phyloP scores from a whole-genome alignment of 2,797 vertebrate genomes.

The Centroberyx gerrardi region DNA sequence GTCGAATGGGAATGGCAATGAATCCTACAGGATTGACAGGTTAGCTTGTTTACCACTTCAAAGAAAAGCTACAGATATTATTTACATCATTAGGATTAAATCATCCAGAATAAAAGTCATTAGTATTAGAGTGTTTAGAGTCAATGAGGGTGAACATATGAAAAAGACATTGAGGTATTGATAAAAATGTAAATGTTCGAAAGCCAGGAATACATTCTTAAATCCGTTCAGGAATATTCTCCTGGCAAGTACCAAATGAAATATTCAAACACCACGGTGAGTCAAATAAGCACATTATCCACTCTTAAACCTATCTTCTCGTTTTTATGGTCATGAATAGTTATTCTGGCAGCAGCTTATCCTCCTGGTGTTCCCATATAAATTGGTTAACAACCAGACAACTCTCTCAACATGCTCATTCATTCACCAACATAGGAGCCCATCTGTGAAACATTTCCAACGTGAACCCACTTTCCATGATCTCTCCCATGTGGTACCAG shows the following conservation, averaged over 20 bases:
- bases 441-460: constrained; percentile 74
- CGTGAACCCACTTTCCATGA: constrained; percentile 61
- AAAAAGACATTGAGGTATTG: neutral
- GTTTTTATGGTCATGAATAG: constrained; percentile 21
- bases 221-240: neutral
- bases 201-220: too few relatives aligned
- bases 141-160: neutral
- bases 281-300: constrained; percentile 5
- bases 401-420: constrained; percentile 44
- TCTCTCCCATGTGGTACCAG: constrained; percentile 48
- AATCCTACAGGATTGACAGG: constrained; percentile 4
- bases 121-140: neutral
- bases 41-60: neutral
- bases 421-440: constrained; percentile 42
- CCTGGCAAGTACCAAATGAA: neutral
- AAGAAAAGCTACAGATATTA: neutral
- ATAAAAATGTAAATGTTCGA: too few relatives aligned
- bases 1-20: neutral
- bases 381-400: constrained; percentile 34
- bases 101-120: neutral
- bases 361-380: constrained; percentile 25
- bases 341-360: constrained; percentile 33
- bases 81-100: neutral
- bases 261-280: neutral
- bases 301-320: constrained; percentile 11